Percentiles rank a stretch among this genome's conserved stretches.
Conservation (phyloP, 92 coral and sea anemone species). For the Palythoa grandiflora region DNA sequence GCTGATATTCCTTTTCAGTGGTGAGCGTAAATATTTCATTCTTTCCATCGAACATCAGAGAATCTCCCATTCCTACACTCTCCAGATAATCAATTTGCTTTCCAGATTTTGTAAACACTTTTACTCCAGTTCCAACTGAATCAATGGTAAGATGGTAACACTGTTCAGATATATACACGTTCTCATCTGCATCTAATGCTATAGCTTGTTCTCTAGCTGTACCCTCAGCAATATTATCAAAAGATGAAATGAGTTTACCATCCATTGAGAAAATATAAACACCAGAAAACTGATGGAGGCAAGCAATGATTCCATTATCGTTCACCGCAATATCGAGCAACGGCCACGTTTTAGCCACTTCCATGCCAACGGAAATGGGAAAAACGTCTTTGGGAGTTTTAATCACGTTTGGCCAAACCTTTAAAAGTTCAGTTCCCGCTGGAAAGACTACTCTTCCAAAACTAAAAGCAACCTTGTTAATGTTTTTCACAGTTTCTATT, state of each 20-base stretch:
- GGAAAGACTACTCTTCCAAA: conserved; percentile 17
- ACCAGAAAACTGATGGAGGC: neutral
- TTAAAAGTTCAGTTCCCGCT: neutral
- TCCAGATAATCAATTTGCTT: no score
- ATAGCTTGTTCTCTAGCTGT: no score
- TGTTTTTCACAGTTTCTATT: conserved; percentile 3
- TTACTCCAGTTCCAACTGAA: no score
- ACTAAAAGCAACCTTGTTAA: conserved; percentile 33
- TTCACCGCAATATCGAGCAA: conserved; percentile 2
- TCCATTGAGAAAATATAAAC: neutral
- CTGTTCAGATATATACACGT: no score
- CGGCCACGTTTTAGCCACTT: neutral
- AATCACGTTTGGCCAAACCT: conserved; percentile 3
- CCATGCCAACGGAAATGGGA: neutral
- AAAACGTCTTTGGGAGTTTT: neutral
- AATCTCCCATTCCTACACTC: no score
- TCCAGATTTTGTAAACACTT: no score
- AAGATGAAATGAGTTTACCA: no score
- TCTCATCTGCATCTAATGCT: no score
- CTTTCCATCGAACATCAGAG: neutral
- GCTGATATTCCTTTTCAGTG: neutral
- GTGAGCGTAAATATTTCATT: neutral
- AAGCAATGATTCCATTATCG: neutral
- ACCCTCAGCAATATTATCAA: no score
- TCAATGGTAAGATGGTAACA: no score